Evolutionary conservation across 1,140 invertebrate species (phyloP), one percentile per base, ranked within the genome.

Genomic region (Drosophila asahinai): DNA sequence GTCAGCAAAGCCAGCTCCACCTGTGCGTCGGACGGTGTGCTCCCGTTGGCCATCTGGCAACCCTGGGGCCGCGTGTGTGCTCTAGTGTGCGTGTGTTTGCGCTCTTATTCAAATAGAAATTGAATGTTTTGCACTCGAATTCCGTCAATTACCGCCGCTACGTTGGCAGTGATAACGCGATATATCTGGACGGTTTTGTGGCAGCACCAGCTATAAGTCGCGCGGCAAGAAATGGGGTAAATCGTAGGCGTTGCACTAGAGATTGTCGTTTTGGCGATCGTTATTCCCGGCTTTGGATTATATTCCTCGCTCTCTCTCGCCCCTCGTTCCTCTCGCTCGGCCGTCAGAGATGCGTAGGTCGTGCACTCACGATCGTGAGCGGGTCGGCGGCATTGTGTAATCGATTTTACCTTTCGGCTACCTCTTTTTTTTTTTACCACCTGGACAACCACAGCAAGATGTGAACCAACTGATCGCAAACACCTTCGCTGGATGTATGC

Each of bases 81-180:
- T 48, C 55, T 36, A 25, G 38, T 63, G 49, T 48, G 51, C 17
- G 54, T 78, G 60, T 78, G 60, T 65, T 73, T 73, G 66, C 68
- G 72, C 76, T 87, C 83, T 74, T 87, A 80, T 86, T 86, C 83
- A 83, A 86, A 87, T 87, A 86, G 64, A 87, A 87, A 86, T 83
- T 87, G 45, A 87, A 86, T 83, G 80, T 75, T 80, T 89, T 77
- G 80, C 70, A 80, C 77, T 83, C 80, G 61, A 70, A 64, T 64
- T 80, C 61, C 49, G 66, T 62, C 72, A 84, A 83, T 83, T 77
- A 84, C 63, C 17, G 38, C 63, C 43, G 58, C 17, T 8, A 22
- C 14, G 77, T 75, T 73, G 64, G 38, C 70, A 68, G 51, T 67
- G 64, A 70, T 79, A 66, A 62, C 70, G 51, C 47, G 30, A 36